Percentiles rank a stretch among this genome's conserved stretches.
These are phyloP conservation scores for Eumaeus atala DNA, from an alignment of 1,140 invertebrate genomes.

Conservation along the genomic window DNA sequence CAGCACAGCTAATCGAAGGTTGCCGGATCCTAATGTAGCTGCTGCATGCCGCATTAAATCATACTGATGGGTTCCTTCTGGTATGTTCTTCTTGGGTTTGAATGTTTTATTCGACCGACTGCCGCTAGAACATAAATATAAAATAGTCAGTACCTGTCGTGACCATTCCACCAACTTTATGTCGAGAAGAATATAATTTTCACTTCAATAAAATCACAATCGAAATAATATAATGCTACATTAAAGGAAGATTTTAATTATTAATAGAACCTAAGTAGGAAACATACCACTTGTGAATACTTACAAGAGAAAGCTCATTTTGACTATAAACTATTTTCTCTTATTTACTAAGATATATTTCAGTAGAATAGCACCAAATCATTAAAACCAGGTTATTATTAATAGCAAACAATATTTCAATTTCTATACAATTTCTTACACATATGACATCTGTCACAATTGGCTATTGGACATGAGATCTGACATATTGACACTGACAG, in stretches of 20 bases:
- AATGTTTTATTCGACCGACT: slow-evolving; percentile 96
- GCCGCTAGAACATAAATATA: slow-evolving; percentile 75
- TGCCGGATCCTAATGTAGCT: slow-evolving; percentile 97
- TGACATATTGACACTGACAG: slow-evolving; percentile 16
- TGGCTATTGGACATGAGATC: slow-evolving; percentile 23
- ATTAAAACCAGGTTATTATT: slow-evolving; percentile 34
- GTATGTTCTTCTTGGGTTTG: slow-evolving; percentile 99
- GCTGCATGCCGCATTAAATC: slow-evolving; percentile 99
- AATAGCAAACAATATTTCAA: slow-evolving; percentile 32
- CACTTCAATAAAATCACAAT: too few relatives aligned
- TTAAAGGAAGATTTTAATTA: slow-evolving; percentile 17
- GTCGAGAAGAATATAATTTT: too few relatives aligned
- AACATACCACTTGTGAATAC: slow-evolving; percentile 27
- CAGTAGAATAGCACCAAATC: slow-evolving; percentile 46
- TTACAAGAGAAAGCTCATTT: slow-evolving; percentile 70
- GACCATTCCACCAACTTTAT: too few relatives aligned
- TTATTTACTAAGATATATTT: slow-evolving; percentile 26
- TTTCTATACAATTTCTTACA: not conserved
- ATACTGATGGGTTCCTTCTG: slow-evolving; percentile 99
- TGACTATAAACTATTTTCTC: slow-evolving; percentile 29
- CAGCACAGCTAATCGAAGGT: slow-evolving; percentile 95
- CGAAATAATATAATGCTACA: too few relatives aligned
- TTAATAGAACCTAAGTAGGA: slow-evolving; percentile 23
- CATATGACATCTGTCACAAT: slow-evolving; percentile 3
- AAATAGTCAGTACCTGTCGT: not conserved